Conservation (phyloP, 2,888 invertebrate species). For the Phyllotreta cruciferae region DNA sequence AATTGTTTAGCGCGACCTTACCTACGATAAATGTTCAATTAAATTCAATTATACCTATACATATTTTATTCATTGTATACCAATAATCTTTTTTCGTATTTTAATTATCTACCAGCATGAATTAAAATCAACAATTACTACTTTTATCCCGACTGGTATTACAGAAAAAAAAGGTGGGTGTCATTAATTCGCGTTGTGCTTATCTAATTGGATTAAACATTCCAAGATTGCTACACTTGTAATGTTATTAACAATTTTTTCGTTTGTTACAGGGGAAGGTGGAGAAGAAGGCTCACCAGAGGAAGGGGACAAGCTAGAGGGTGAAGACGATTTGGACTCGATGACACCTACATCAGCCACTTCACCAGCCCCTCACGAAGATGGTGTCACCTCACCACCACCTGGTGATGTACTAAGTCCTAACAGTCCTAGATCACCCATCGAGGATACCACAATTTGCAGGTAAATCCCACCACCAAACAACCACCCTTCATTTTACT, state of each 20-base stretch:
- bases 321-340: slow-evolving; percentile 60
- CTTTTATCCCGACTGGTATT: too few relatives aligned
- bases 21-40: slow-evolving; percentile 6
- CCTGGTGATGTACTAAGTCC: slow-evolving; percentile 57
- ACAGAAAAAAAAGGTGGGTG: too few relatives aligned
- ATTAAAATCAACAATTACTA: too few relatives aligned
- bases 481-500: not conserved
- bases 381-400: slow-evolving; percentile 56
- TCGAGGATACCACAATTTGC: slow-evolving; percentile 48
- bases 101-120: not conserved
- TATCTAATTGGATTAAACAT: not conserved
- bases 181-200: too few relatives aligned
- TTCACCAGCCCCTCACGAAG: slow-evolving; percentile 57
- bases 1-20: slow-evolving; percentile 10
- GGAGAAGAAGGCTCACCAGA: slow-evolving; percentile 61
- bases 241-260: too few relatives aligned
- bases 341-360: slow-evolving; percentile 59
- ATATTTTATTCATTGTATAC: not conserved
- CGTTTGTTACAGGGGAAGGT: slow-evolving; percentile 65
- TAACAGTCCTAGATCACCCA: slow-evolving; percentile 54
- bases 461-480: slow-evolving; percentile 22
- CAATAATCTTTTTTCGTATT: not conserved
- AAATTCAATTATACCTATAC: not conserved
- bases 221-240: not conserved
- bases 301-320: slow-evolving; percentile 60